These are phyloP conservation scores for Elachura formosa DNA, from an alignment of 2,113 vertebrate species.

Conservation along the genomic window DNA sequence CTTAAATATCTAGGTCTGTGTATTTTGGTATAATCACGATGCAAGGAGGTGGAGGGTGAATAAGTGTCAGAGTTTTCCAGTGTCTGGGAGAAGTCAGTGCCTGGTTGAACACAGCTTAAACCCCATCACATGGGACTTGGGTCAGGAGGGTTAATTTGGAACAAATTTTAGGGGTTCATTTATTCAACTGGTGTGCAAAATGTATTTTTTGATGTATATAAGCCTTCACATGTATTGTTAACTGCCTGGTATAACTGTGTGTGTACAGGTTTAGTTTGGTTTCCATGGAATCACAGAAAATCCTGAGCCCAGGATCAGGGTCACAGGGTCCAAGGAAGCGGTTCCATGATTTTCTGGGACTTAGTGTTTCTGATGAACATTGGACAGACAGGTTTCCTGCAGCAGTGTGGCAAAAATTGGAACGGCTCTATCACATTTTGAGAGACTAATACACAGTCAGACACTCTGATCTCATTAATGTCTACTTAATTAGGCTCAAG, in stretches of 20 bases:
- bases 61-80: neutral
- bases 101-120: neutral
- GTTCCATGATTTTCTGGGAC: neutral
- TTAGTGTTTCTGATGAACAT: neutral
- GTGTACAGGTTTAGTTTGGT: neutral
- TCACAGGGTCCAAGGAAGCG: neutral
- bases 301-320: neutral
- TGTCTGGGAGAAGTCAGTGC: neutral
- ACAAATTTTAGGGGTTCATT: neutral
- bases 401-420: neutral
- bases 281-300: neutral
- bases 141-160: neutral
- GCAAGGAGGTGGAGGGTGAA: neutral
- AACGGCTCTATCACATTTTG: rapidly evolving
- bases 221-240: neutral
- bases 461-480: neutral
- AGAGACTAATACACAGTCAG: neutral
- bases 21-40: rapidly evolving
- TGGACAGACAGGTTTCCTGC: neutral
- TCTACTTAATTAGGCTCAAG: neutral
- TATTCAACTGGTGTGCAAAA: neutral
- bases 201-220: rapidly evolving
- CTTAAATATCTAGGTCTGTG: neutral
- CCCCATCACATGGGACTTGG: neutral
- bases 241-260: no score